Base-by-base conservation (phyloP, 2,888 invertebrate species). In the Sympetrum striolatum region DNA sequence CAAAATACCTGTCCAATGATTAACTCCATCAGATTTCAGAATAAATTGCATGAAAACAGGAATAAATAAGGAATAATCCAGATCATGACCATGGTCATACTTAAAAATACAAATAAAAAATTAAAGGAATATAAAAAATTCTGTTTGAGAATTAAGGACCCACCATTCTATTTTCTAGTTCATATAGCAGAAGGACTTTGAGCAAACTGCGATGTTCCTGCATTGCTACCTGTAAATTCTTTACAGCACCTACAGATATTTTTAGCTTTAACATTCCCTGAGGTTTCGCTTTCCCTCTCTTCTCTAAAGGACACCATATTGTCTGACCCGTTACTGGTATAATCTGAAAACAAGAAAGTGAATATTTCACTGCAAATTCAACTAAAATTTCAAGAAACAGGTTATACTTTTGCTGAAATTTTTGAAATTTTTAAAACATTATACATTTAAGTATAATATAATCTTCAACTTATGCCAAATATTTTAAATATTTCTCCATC, bases 261-360 rank as follows among this genome's bases (percentile, higher is more conserved):
- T 96, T 95, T 39, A 99, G 95, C 93, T 97, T 96, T 18, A 99
- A 96, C 73, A 98, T 97, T 4, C 99, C 99, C 92, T 98, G 97
- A 58, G 97, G 96, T 92, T 97, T 97, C 6, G 97, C 95, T 93
- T 97, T 97, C 93, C 96, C 96, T 93, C 96, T 97, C 93, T 97
- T 97, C 93, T 98, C 98, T 90, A 99, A 94, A 92, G 96, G 96
- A 93, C 97, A 98, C 98, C 99, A 99, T 94, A 97, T 97, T 73
- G 97, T 97, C 94, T 98, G 96, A 0, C 99, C 99, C n/a, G 97
- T 96, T 0, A 98, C 97, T 18, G 99, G 99, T 93, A 99, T 97
- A 80, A 98, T 97, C 98, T 97, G 94, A 44, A 94, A 92, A 91
- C 58, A 22, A 90, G 25, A 37, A 73, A n/a, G 64, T 25, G 4